These are phyloP conservation scores for Acromyrmex heyeri DNA, from an alignment of 1,140 invertebrate species.

Conservation along the genomic window DNA sequence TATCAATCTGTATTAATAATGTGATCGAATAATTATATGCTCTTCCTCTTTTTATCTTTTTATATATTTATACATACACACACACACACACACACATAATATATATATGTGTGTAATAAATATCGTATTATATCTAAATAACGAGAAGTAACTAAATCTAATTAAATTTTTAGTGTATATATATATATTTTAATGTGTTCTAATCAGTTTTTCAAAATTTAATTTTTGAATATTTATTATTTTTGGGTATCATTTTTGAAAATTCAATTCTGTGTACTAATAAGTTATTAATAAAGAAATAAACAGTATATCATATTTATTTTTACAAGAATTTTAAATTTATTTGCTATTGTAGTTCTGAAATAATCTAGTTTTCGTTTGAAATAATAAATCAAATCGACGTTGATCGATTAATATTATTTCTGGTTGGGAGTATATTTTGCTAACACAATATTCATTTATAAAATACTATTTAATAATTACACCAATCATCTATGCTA, in stretches of 20 bases:
- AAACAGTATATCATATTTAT: no score
- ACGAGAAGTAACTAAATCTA: no score
- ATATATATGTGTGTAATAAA: no score
- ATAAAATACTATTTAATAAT: neutral
- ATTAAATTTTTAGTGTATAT: neutral
- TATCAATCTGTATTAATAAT: constrained; percentile 1
- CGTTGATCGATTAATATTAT: no score
- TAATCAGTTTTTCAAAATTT: neutral
- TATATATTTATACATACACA: no score
- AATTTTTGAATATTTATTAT: neutral
- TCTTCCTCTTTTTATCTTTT: neutral
- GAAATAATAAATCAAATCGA: no score
- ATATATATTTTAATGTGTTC: neutral
- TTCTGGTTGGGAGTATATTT: no score
- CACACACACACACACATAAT: no score
- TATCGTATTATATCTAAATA: no score
- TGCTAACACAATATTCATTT: neutral
- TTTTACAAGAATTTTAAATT: no score
- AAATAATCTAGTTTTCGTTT: no score
- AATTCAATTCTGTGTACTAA: neutral
- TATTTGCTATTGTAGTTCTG: no score
- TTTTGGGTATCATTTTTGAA: neutral
- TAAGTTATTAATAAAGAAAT: neutral
- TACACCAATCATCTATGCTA: neutral
- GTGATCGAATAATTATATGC: neutral